Base-by-base conservation (phyloP, 2,797 vertebrate genomes). In the Eidolon dupreanum region DNA sequence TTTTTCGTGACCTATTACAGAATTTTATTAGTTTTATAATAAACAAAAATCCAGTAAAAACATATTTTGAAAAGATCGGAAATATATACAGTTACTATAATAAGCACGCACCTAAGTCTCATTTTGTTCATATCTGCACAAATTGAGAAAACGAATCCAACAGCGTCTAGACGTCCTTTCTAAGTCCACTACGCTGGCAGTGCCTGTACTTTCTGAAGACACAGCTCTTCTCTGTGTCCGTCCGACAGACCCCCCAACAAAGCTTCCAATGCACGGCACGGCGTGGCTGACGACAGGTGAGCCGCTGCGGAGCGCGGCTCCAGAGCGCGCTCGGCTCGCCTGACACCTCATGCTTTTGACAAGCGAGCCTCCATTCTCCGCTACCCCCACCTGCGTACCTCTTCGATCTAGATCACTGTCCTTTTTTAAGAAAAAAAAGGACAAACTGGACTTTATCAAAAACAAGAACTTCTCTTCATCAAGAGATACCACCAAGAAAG, bases 31-130 rank as follows among this genome's bases (percentile, higher is more conserved):
- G 41, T 53, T 87, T 81, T 81, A 61, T 31, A 87, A 90, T 46
- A 89, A 46, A 51, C 63, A 73, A 70, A 95, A 93, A 89, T 89
- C 3, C 36, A 93, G 46, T 63, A 49, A 92, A 77, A 81, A 43
- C 1, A 5, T 26, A 55, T 66, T 93, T 89, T 85, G 16, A 3
- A 33, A 79, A 70, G 36, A 86, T 75, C 0, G 75, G 41, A 82
- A 92, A 41, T 43, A 81, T 6, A 57, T 11, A 7, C 49, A 59
- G 28, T 33, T 66, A 59, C 70, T 36, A 82, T 43, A 33, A 33
- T 33, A 51, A 26, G 49, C 38, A 63, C 36, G 16, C 11, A 43
- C 7, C 36, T 93, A 71, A 28, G 26, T 86, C 49, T 73, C 82
- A 1, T 61, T 61, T 74, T 77, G 26, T 70, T 94, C 8, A 5